Evolutionary conservation across 2,797 vertebrate species (phyloP), one percentile per base, ranked within the genome.

Genomic region (Muraenolepis orangiensis): DNA sequence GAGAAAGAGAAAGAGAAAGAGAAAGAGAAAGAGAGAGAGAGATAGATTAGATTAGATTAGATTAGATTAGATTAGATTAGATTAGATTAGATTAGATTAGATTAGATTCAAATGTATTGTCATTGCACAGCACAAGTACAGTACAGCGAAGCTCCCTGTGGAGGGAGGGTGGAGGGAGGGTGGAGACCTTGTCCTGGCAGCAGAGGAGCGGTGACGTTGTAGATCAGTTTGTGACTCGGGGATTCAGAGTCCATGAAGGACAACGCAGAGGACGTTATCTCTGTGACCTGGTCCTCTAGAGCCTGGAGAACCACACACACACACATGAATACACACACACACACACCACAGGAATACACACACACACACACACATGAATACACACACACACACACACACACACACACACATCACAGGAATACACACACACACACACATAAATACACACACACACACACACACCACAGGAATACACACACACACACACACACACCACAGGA

Each of bases 161-260:
- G 40, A 42, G 40, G 16, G 40, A 16, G 13, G 16, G 40, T 14
- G 46, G n/a, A 42, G n/a, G n/a, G n/a, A n/a, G 51, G 26, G 23
- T 26, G 4, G 30, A 23, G 74, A 96, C 98, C 98, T 92, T 98
- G 95, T 84, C 93, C 93, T 36, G 91, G 88, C 29, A 87, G 91
- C 6, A 99, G 93, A 2, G 95, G 94, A 75, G 90, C 90, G 14
- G 97, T 99, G 91, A 99, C 91, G 28, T 97, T 98, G 89, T 96
- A 99, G 69, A 95, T 66, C 75, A 98, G 94, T 84, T 96, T 95
- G 77, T 95, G 89, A 30, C 90, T 95, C 64, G 95, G 94, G 75
- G 91, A 92, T 82, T 96, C 94, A 0, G 94, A 90, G 86, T 96
- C 96, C 72, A 95, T 46, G 85, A 98, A 98, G 79, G 96, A 95